phyloP scores from a whole-genome alignment of 2,113 vertebrate genomes.

The Myotis brandtii region DNA sequence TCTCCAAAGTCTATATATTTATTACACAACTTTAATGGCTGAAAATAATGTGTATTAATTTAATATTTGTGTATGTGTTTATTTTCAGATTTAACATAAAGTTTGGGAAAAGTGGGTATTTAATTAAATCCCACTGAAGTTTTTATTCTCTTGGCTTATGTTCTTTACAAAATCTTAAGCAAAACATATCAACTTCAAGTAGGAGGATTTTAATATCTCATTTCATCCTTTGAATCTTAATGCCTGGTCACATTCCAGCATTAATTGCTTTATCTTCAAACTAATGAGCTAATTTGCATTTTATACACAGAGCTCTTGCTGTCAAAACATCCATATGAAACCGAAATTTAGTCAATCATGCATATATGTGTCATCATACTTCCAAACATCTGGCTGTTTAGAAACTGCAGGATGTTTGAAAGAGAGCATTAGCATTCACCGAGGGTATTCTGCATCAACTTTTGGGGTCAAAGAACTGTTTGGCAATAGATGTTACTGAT shows the following conservation, averaged over 20 bases:
- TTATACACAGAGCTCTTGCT: constrained; percentile 61
- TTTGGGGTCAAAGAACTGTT: constrained; percentile 17
- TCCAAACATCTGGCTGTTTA: constrained; percentile 63
- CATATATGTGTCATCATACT: constrained; percentile 9
- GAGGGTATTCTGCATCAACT: not conserved
- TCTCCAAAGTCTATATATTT: not conserved
- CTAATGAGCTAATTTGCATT: constrained; percentile 80
- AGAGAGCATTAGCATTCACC: constrained; percentile 33
- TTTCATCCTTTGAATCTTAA: constrained; percentile 64
- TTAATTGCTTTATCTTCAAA: constrained; percentile 76
- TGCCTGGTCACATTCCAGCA: constrained; percentile 60
- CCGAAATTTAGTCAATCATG: constrained; percentile 61
- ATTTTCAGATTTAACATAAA: constrained; percentile 28
- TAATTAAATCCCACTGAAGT: not conserved
- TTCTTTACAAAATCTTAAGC: not conserved
- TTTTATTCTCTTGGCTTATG: not conserved
- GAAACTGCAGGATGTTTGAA: constrained; percentile 14
- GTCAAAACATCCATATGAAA: constrained; percentile 72
- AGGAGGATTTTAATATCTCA: constrained; percentile 18
- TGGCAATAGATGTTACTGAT: constrained; percentile 7
- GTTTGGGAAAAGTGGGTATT: not conserved
- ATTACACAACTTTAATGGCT: not conserved
- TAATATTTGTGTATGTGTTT: not conserved
- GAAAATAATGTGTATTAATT: not conserved
- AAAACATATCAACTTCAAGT: constrained; percentile 17